Base-by-base conservation (phyloP, 1,140 invertebrate species). In the Tetramorium simillimum region DNA sequence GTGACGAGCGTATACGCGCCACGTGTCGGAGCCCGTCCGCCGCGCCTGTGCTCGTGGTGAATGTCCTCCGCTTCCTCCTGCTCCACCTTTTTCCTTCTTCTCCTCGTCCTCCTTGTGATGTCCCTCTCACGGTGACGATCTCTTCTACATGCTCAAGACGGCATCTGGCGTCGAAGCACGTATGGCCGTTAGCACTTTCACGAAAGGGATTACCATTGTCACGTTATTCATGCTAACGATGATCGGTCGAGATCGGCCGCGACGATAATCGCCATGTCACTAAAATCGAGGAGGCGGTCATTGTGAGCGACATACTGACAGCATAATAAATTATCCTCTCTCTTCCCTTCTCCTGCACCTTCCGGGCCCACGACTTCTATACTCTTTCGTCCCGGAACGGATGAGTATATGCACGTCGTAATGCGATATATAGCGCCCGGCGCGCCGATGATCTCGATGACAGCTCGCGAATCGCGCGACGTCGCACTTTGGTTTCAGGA, bases 221-320 rank as follows among this genome's bases (percentile, higher is more conserved):
- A 93, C 92, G 92, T 94, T 94, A 94, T 94, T 94, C 93, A 94
- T 94, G 92, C 92, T 94, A 94, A 95, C 92, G 94, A 94, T 94
- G 93, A 94, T 95, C 94, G 93, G 93, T 75, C 75, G 93, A 95
- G 94, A 95, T 94, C 92, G 92, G 92, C 86, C 88, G 90, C 76
- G 85, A 86, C 89, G 94, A 95, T 95, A 94, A 94, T 93, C 92
- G 91, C 67, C 92, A 91, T 94, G 94, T 95, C 93, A 93, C 92
- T 91, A 93, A 93, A 94, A 94, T 94, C 92, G 91, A 93, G 92
- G 91, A 94, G 93, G 93, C 92, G 93, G 93, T 94, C 93, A 94
- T 94, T 93, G 91, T 93, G 92, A 94, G 91, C 93, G 94, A 95
- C 93, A 94, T 93, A 94, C 93, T 94, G 94, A 94, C 94, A 94